Evolutionary conservation across 2,113 vertebrate genomes (phyloP), one percentile per base, ranked within the genome.

Genomic region (Bungarus multicinctus): DNA sequence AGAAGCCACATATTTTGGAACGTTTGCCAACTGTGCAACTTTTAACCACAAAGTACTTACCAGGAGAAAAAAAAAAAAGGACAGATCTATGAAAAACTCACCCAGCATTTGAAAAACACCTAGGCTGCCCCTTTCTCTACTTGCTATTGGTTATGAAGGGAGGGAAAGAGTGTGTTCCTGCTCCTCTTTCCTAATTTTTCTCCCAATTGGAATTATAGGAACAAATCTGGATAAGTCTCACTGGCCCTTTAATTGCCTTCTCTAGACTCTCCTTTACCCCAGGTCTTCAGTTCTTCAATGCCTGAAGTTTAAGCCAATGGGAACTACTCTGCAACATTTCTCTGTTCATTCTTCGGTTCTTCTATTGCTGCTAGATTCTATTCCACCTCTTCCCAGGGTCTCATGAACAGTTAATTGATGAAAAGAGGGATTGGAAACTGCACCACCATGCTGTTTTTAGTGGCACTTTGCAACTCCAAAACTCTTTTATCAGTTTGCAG

Each of bases 361-460:
- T 22, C 18, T 30, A 58, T 69, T 64, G 8, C 0, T 4, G 0
- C 11, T 14, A 16, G 18, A 6, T 34, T 7, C 1, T 1, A 18
- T 69, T 90, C n/a, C 64, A 58, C 64, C 5, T 0, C 47, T 25
- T 30, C 14, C 45, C n/a, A 0, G 16, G 91, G n/a, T n/a, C 95
- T 94, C 54, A 39, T 88, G 50, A 53, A 30, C 92, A 91, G 85
- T 34, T 43, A 27, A 22, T 7, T 3, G 5, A n/a, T 58, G 30
- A 47, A 55, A 54, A 74, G 18, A 69, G 9, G 7, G 12, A 12
- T 20, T 91, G 47, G 52, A 85, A 55, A 18, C 47, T 55, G 25
- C 23, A 55, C 52, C 50, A 20, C 69, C 23, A 8, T 12, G 6
- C 30, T 43, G 22, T 18, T 20, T 22, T 53, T 69, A 39, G 7